phyloP scores from a whole-genome alignment of 2,113 vertebrate genomes.

The Dermatemys mawii region DNA sequence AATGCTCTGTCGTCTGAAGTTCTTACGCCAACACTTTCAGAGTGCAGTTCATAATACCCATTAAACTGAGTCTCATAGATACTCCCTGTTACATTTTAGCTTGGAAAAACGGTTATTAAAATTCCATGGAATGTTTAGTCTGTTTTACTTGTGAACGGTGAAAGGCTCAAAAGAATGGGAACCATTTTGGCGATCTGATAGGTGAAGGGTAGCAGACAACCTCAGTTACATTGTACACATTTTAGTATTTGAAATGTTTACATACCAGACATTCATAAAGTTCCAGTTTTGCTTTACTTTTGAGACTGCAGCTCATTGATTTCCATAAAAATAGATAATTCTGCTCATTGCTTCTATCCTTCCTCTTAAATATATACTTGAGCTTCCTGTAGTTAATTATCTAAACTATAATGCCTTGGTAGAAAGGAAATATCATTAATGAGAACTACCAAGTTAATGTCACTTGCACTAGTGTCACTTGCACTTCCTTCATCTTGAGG shows the following conservation, averaged over 20 bases:
- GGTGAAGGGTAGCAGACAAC: background rate
- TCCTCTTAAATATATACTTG: background rate
- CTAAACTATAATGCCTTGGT: background rate
- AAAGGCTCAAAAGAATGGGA: background rate
- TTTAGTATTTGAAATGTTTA: background rate
- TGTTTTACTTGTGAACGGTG: background rate
- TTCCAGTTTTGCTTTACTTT: background rate
- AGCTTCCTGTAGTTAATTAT: background rate
- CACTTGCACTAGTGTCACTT: too few species aligned
- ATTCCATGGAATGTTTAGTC: background rate
- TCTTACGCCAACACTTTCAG: background rate
- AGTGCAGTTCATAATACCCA: background rate
- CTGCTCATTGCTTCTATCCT: background rate
- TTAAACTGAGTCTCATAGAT: background rate
- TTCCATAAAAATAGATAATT: background rate
- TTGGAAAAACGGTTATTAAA: background rate
- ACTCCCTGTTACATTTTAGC: background rate
- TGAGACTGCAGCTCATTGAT: background rate
- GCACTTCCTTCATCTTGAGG: too few species aligned
- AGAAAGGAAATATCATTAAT: too few species aligned
- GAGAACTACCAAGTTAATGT: too few species aligned
- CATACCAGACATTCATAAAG: background rate
- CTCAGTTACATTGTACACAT: background rate
- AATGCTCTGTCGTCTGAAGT: background rate
- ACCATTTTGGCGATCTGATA: background rate